phyloP scores from a whole-genome alignment of 1,140 invertebrate genomes.

The Babylonia areolata region DNA sequence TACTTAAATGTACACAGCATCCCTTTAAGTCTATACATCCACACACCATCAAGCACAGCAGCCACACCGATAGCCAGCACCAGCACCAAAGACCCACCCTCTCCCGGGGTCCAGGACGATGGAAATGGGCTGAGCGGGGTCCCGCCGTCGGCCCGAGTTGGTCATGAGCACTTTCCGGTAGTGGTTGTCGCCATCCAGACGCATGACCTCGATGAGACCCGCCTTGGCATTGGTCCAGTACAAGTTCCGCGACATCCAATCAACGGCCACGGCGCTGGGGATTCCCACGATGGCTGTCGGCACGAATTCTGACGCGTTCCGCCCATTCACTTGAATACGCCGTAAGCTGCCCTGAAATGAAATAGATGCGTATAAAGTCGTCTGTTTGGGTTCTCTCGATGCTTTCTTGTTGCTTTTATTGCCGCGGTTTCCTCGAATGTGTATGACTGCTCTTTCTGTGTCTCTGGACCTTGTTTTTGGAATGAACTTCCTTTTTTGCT shows the following conservation, averaged over 20 bases:
- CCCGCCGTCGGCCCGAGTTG: slow-evolving; percentile 91
- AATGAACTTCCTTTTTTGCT: too few relatives aligned
- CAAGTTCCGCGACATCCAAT: slow-evolving; percentile 96
- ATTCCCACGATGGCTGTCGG: slow-evolving; percentile 89
- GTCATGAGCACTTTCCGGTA: slow-evolving; percentile 91
- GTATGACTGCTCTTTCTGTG: too few relatives aligned
- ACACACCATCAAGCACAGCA: too few relatives aligned
- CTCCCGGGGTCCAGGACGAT: slow-evolving; percentile 93
- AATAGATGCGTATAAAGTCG: neutral
- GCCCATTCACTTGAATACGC: slow-evolving; percentile 88
- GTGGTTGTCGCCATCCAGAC: slow-evolving; percentile 77
- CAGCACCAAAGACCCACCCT: too few relatives aligned
- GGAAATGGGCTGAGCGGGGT: slow-evolving; percentile 90
- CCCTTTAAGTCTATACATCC: too few relatives aligned
- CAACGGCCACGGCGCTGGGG: slow-evolving; percentile 93
- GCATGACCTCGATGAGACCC: slow-evolving; percentile 93
- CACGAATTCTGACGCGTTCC: slow-evolving; percentile 91
- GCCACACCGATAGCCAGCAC: too few relatives aligned
- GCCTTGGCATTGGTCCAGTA: slow-evolving; percentile 94
- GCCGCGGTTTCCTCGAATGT: too few relatives aligned
- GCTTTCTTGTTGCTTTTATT: too few relatives aligned
- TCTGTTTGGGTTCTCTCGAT: too few relatives aligned
- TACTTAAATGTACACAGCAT: too few relatives aligned
- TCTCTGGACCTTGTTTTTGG: too few relatives aligned
- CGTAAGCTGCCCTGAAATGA: slow-evolving; percentile 88